A percentile compares a stretch with the other conserved stretches of the same genome.
Conservation (phyloP, 2,888 invertebrate genomes). For the Tenthredo livida region DNA sequence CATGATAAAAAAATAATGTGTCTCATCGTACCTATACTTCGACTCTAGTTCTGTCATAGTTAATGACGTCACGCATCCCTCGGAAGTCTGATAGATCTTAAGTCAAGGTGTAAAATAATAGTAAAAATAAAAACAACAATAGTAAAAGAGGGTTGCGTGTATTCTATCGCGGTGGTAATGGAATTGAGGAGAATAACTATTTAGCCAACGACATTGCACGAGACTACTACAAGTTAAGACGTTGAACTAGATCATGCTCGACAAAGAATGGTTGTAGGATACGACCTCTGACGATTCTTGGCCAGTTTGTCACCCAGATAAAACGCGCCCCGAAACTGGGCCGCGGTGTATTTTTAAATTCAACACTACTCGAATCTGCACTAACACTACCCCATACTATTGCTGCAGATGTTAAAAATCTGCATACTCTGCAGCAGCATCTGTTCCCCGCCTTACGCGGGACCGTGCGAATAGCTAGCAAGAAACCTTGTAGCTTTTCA, state of each 20-base stretch:
- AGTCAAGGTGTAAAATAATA: background rate
- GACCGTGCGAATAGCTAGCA: conserved; percentile 14
- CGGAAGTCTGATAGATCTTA: background rate
- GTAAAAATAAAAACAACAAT: conserved; percentile 6
- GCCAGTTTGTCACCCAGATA: conserved; percentile 64
- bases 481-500: conserved; percentile 39
- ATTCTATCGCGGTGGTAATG: conserved; percentile 31
- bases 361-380: conserved; percentile 26
- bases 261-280: conserved; percentile 49
- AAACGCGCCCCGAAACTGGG: conserved; percentile 53
- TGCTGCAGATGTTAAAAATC: conserved; percentile 13
- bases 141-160: background rate
- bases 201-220: conserved; percentile 44
- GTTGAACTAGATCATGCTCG: conserved; percentile 54
- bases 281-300: conserved; percentile 50
- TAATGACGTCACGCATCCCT: conserved; percentile 1
- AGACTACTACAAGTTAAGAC: conserved; percentile 3
- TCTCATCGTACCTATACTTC: background rate
- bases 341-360: conserved; percentile 50
- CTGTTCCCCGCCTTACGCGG: background rate
- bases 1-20: conserved; percentile 23
- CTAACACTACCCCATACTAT: background rate
- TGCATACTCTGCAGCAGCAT: conserved; percentile 10
- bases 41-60: background rate
- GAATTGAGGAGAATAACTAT: conserved; percentile 14